Conservation (phyloP, 2,113 vertebrate species). For the Tragulus kanchil region DNA sequence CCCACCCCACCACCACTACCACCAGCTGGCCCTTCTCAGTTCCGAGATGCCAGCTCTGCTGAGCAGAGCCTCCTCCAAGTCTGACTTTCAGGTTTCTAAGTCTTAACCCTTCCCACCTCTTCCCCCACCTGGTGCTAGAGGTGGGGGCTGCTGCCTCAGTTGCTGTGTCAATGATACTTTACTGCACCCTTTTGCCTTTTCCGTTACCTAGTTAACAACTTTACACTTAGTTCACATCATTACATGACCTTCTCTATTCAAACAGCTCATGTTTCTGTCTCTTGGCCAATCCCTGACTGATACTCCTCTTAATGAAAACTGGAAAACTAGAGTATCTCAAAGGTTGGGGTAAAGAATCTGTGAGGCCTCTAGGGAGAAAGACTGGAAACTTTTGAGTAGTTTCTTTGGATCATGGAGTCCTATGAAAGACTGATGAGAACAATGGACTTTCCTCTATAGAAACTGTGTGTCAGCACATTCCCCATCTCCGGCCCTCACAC, state of each 20-base stretch:
- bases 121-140: no score
- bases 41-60: neutral
- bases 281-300: neutral
- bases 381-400: neutral
- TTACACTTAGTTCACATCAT: neutral
- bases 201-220: neutral
- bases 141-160: neutral
- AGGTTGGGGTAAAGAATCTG: neutral
- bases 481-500: neutral
- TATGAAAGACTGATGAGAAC: neutral
- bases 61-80: neutral
- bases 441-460: neutral
- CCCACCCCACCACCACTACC: accelerated
- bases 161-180: neutral
- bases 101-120: neutral
- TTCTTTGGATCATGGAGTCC: neutral
- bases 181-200: neutral
- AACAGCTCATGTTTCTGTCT: slow-evolving; percentile 3
- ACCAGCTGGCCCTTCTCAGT: neutral
- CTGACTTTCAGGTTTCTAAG: neutral
- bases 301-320: neutral
- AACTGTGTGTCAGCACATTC: neutral
- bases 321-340: neutral
- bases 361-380: neutral
- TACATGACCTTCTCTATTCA: slow-evolving; percentile 1